These are phyloP conservation scores for Sapajus apella DNA, from an alignment of 2,113 vertebrate species.

Conservation along the genomic window DNA sequence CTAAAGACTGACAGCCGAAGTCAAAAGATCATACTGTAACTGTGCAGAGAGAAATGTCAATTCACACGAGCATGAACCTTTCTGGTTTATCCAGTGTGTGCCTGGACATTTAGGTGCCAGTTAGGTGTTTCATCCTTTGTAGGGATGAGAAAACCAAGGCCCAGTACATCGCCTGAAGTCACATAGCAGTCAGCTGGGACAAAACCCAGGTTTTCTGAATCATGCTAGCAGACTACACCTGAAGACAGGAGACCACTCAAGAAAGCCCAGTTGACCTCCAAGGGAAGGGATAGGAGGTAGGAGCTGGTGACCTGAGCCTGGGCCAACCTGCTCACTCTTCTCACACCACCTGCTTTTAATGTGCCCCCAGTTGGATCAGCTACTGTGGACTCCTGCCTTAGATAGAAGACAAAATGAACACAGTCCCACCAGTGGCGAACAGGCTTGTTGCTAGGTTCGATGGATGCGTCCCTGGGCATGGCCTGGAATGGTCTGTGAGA, in stretches of 20 bases:
- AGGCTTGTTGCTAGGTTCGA: not conserved
- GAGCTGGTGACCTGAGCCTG: not conserved
- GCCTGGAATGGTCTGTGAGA: not conserved
- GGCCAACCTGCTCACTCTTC: not conserved
- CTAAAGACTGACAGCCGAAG: not conserved
- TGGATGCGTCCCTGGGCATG: not conserved
- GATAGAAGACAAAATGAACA: slow-evolving; percentile 12
- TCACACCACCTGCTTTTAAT: not conserved
- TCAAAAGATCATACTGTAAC: not conserved
- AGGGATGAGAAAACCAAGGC: not conserved
- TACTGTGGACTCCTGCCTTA: not conserved
- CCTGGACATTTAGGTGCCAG: not conserved
- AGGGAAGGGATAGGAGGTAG: not conserved
- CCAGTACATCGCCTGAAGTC: not conserved
- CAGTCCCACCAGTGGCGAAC: not conserved
- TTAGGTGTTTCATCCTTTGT: not conserved
- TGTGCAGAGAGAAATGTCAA: not conserved
- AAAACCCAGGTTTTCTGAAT: not conserved
- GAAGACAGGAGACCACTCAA: not conserved
- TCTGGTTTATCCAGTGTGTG: not conserved
- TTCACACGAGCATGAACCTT: not conserved
- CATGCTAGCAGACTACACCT: not conserved
- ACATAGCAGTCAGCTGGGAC: not conserved
- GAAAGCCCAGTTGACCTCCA: not conserved
- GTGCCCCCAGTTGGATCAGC: not conserved